phyloP scores from a whole-genome alignment of 2,888 invertebrate genomes.

The Drosophila mayaguana region DNA sequence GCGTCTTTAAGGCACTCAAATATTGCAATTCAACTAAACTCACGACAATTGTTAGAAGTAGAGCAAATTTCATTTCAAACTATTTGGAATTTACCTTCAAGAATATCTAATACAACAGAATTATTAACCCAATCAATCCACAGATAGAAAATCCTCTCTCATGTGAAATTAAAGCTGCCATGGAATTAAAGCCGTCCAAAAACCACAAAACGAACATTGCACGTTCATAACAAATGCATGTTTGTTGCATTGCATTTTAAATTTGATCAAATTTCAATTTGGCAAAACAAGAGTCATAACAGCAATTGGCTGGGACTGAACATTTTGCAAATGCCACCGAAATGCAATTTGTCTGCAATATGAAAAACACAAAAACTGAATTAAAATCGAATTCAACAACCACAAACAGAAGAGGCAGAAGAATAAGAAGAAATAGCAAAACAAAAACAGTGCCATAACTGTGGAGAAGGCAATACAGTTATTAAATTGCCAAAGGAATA shows the following conservation, averaged over 20 bases:
- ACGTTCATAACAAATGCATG: conserved; percentile 42
- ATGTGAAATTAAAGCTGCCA: conserved; percentile 6
- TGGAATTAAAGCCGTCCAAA: conserved; percentile 9
- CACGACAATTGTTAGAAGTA: neutral
- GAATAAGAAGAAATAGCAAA: neutral
- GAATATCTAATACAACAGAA: neutral
- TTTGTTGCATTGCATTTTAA: conserved; percentile 47
- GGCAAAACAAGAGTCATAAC: conserved; percentile 29
- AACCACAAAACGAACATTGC: conserved; percentile 30
- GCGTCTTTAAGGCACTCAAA: neutral
- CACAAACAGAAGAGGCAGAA: conserved; percentile 1
- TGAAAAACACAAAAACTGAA: conserved; percentile 52
- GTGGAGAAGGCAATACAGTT: conserved; percentile 18
- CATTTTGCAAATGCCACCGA: conserved; percentile 30
- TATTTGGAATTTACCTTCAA: neutral
- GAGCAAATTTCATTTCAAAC: neutral
- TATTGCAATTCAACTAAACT: neutral
- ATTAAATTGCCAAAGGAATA: conserved; percentile 52
- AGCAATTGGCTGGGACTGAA: conserved; percentile 14
- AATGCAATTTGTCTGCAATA: conserved; percentile 48
- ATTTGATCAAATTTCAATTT: conserved; percentile 73
- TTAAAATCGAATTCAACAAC: conserved; percentile 42
- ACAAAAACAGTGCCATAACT: neutral
- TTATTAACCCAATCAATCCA: neutral
- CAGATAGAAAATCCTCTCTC: neutral